Evolutionary conservation across 2,113 vertebrate genomes (phyloP).

Genomic region (Pterocles burchelli): DNA sequence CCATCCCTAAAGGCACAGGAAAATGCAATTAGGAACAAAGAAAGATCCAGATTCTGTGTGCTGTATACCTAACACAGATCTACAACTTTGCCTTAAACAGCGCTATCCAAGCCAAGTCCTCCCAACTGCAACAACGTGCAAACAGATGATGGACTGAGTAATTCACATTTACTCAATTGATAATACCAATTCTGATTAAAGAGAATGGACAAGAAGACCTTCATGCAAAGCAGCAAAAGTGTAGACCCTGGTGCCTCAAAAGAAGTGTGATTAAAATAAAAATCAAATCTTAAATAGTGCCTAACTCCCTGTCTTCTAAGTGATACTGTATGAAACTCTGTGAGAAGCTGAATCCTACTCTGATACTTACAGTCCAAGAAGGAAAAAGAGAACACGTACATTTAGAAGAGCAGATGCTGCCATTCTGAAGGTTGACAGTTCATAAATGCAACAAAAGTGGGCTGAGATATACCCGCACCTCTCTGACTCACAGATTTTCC

Average conservation of each 20-base stretch:
- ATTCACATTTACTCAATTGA: background rate
- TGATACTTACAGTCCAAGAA: background rate
- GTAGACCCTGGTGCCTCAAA: background rate
- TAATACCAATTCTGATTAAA: background rate
- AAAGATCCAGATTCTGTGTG: background rate
- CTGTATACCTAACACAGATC: background rate
- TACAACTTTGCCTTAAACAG: background rate
- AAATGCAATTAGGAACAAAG: background rate
- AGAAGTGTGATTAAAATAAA: background rate
- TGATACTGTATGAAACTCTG: accelerated
- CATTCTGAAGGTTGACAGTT: background rate
- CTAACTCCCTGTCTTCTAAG: background rate
- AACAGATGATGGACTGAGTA: background rate
- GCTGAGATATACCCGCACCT: background rate
- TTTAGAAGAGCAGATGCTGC: background rate
- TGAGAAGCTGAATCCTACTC: background rate
- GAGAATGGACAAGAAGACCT: background rate
- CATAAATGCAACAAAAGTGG: background rate
- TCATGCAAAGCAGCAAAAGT: background rate
- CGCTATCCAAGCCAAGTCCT: background rate
- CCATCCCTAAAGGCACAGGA: background rate
- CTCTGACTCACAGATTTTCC: background rate
- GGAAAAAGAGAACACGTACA: background rate
- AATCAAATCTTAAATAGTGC: background rate
- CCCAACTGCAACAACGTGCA: background rate